Evolutionary conservation across 64 coral and sea anemone genomes (phyloP).

Genomic region (Cladopsammia gracilis): DNA sequence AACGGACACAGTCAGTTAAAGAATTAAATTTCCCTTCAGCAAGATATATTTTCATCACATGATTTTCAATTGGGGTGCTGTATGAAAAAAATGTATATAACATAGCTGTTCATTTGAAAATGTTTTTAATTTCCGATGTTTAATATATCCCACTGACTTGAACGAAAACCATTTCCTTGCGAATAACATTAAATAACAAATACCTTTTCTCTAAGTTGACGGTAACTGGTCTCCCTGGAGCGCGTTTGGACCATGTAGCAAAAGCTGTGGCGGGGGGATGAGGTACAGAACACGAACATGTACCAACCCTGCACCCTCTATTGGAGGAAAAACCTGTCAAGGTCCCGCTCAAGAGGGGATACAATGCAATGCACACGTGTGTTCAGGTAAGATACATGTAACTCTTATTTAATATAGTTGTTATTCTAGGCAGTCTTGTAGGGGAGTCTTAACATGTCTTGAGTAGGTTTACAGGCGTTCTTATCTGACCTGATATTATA

Average conservation of each 20-base stretch:
- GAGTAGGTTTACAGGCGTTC: too few species aligned
- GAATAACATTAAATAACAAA: too few species aligned
- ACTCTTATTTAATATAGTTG: not conserved
- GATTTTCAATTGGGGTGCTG: too few species aligned
- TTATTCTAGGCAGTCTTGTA: too few species aligned
- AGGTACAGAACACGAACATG: constrained; percentile 14
- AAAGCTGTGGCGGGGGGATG: constrained; percentile 31
- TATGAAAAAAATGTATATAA: too few species aligned
- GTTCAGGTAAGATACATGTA: constrained; percentile 26
- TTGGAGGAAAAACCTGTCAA: constrained; percentile 20
- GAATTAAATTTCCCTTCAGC: too few species aligned
- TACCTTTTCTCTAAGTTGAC: not conserved
- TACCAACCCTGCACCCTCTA: constrained; percentile 43
- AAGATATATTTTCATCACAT: too few species aligned
- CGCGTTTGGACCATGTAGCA: constrained; percentile 16
- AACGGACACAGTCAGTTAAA: too few species aligned
- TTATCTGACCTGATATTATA: too few species aligned
- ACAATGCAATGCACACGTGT: constrained; percentile 29
- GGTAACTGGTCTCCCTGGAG: constrained; percentile 41
- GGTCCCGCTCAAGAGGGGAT: constrained; percentile 35
- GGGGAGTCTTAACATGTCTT: too few species aligned
- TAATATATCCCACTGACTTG: too few species aligned
- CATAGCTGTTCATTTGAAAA: not conserved
- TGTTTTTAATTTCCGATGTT: not conserved
- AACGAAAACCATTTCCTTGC: too few species aligned